Conservation (phyloP, 2,888 invertebrate genomes). For the Vanessa cardui region DNA sequence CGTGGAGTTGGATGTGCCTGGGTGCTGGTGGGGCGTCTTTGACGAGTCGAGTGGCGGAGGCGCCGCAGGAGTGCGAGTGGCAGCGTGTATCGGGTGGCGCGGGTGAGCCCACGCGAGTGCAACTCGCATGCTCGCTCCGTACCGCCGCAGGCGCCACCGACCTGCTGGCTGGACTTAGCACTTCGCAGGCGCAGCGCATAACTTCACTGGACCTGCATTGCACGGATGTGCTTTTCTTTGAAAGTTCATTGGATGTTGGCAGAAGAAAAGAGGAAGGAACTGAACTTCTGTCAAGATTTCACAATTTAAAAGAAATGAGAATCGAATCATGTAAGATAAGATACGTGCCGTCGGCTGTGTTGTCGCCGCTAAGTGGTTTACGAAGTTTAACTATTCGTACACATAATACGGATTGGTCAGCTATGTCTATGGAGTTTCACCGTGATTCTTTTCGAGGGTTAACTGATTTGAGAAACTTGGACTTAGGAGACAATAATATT, state of each 20-base stretch:
- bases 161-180: slow-evolving; percentile 84
- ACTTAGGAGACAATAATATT: slow-evolving; percentile 89
- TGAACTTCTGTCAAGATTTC: slow-evolving; percentile 84
- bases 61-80: slow-evolving; percentile 89
- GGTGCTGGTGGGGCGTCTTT: slow-evolving; percentile 72
- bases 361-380: slow-evolving; percentile 86
- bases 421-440: slow-evolving; percentile 89
- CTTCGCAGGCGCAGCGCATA: slow-evolving; percentile 87
- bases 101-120: slow-evolving; percentile 82
- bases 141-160: slow-evolving; percentile 86
- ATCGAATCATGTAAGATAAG: slow-evolving; percentile 91
- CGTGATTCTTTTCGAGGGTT: slow-evolving; percentile 88
- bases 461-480: slow-evolving; percentile 85
- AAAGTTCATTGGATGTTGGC: slow-evolving; percentile 85
- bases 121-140: slow-evolving; percentile 85
- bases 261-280: slow-evolving; percentile 78
- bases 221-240: slow-evolving; percentile 88
- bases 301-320: slow-evolving; percentile 85
- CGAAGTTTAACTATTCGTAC: slow-evolving; percentile 87
- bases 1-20: slow-evolving; percentile 69
- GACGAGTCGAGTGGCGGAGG: slow-evolving; percentile 83
- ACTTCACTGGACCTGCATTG: slow-evolving; percentile 87
- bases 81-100: slow-evolving; percentile 80
- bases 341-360: slow-evolving; percentile 87
- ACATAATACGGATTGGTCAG: slow-evolving; percentile 91